phyloP scores from a whole-genome alignment of 2,888 invertebrate species.

The Limulus polyphemus region DNA sequence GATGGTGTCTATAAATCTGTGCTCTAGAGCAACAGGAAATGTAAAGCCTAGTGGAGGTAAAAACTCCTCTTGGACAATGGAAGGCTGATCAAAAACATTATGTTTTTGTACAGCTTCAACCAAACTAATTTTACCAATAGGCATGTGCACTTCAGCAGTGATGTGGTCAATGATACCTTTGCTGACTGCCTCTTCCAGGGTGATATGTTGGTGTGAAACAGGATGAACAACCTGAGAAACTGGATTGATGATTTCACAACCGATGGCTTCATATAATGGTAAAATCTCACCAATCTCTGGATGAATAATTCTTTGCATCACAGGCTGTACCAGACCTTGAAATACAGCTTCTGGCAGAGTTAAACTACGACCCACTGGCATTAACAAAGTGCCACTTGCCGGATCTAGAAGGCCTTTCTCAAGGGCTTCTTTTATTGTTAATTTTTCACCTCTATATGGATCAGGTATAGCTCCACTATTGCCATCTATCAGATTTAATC shows the following conservation, averaged over 20 bases:
- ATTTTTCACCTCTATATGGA: conserved; percentile 61
- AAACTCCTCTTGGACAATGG: conserved; percentile 16
- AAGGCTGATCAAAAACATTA: conserved; percentile 47
- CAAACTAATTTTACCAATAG: conserved; percentile 27
- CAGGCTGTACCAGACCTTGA: conserved; percentile 68
- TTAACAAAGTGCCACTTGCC: conserved; percentile 54
- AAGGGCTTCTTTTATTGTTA: conserved; percentile 73
- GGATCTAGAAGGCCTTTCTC: conserved; percentile 66
- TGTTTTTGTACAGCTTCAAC: conserved; percentile 23
- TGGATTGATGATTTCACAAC: conserved; percentile 52
- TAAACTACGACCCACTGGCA: conserved; percentile 68
- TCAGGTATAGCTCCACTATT: conserved; percentile 65
- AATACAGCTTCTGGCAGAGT: conserved; percentile 69
- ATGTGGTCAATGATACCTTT: conserved; percentile 36
- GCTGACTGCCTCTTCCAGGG: conserved; percentile 51
- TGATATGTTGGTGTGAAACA: conserved; percentile 51
- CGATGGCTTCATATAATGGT: conserved; percentile 66
- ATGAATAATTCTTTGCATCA: conserved; percentile 62
- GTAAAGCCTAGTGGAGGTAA: conserved; percentile 33
- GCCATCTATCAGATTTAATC: conserved; percentile 55
- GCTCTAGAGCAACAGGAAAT: conserved; percentile 36
- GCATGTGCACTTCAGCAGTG: conserved; percentile 30
- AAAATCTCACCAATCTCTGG: conserved; percentile 71
- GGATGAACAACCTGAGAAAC: conserved; percentile 53
- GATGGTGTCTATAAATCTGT: conserved; percentile 37